Base-by-base conservation (phyloP, 92 coral and sea anemone species). In the Phenganax subtilis region DNA sequence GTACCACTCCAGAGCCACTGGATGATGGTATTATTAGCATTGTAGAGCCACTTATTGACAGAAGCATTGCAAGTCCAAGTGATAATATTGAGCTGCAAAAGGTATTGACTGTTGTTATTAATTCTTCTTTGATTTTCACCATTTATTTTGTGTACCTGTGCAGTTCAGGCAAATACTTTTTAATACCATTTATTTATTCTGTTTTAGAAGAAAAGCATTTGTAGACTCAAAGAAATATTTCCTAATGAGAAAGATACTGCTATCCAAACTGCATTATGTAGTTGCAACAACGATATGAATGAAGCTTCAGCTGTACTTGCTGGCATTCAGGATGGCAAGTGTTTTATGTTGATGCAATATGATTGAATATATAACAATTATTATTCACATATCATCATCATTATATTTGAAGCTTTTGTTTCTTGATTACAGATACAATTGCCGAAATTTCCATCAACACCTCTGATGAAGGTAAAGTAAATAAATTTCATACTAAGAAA, bases 201-300 rank as follows among this genome's bases (percentile, higher is more conserved):
- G 65, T 59, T 59, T 58, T 60, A 56, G 70, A 56, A 78, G 79
- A 72, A 85, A 62, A 59, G 56, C 37, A 60, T 54, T 20, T 53
- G 71, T 57, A 78, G 20, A 72, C 63, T 85, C 25, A 56, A 77
- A 68, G 78, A 85, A 79, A 27, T 85, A 83, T 85, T 68, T 84
- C 66, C 78, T 20, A 37, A 81, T 60, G 29, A 57, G 62, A 63
- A 75, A 31, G 63, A 75, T 37, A 55, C 63, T 37, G 62, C 62
- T 55, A 57, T 75, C 55, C 63, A 25, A 69, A 51, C 67, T 76
- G 72, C 85, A 69, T 81, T 78, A 58, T 68, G 71, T 56, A 57
- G 77, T 61, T 77, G 61, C 37, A 62, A 54, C 61, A 83, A 79
- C 29, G 87, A 85, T 71, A 51, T 85, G 12, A 78, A 77, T 78